These are phyloP conservation scores for Diorhabda elongata DNA, from an alignment of 1,140 invertebrate genomes.

Conservation along the genomic window DNA sequence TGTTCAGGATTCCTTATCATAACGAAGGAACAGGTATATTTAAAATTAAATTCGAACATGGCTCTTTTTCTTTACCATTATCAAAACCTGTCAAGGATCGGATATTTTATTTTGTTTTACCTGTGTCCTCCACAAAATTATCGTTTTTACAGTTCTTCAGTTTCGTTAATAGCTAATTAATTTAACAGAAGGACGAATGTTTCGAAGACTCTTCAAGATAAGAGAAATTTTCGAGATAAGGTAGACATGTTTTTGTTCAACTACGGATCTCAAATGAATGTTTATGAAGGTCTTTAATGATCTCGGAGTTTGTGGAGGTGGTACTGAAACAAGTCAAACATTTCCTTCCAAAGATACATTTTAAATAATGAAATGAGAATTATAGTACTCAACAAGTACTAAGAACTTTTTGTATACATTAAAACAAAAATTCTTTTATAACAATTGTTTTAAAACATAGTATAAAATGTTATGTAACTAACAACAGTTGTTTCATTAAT, in stretches of 20 bases:
- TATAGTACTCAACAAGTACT: too few species aligned
- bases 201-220: conserved; percentile 19
- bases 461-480: too few species aligned
- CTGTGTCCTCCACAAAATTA: conserved; percentile 16
- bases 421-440: too few species aligned
- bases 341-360: background rate
- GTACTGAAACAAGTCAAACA: background rate
- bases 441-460: too few species aligned
- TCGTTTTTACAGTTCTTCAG: conserved; percentile 18
- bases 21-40: conserved; percentile 7
- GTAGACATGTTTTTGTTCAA: conserved; percentile 19
- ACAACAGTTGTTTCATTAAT: too few species aligned
- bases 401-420: too few species aligned
- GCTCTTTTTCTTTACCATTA: conserved; percentile 6
- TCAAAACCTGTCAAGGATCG: conserved; percentile 5
- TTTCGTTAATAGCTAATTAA: conserved; percentile 24
- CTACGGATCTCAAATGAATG: conserved; percentile 15
- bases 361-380: background rate
- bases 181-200: conserved; percentile 24
- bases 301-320: conserved; percentile 7
- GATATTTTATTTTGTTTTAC: conserved; percentile 14
- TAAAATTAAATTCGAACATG: conserved; percentile 10
- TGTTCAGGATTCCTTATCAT: background rate
- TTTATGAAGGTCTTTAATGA: conserved; percentile 18
- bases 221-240: conserved; percentile 17